A percentile compares a stretch with the other conserved stretches of the same genome.
phyloP scores from a whole-genome alignment of 2,888 invertebrate genomes.

The Zygogramma bicolorata region DNA sequence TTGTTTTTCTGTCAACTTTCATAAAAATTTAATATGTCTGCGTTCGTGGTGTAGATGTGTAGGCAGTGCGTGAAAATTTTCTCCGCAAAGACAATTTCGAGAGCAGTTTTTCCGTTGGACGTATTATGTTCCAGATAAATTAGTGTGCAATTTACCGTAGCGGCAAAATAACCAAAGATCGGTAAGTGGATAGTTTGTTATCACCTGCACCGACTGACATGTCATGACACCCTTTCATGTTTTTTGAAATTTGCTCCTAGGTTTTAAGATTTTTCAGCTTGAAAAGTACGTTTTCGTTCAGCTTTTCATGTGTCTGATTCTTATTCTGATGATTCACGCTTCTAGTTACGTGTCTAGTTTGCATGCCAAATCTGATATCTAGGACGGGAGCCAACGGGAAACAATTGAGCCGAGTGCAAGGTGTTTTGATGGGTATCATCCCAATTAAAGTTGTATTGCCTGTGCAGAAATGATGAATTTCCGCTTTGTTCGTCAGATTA shows the following conservation, averaged over 20 bases:
- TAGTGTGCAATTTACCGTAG: conserved; percentile 17
- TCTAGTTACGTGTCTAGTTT: background rate
- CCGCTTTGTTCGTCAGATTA: background rate
- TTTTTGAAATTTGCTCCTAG: conserved; percentile 36
- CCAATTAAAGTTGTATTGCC: background rate
- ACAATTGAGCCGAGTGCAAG: background rate
- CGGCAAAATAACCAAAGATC: conserved; percentile 6
- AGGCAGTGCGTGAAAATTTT: conserved; percentile 36
- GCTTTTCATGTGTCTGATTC: conserved; percentile 1
- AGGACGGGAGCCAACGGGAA: background rate
- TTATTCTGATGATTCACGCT: conserved; percentile 12
- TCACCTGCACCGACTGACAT: conserved; percentile 22
- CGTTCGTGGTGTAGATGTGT: conserved; percentile 40
- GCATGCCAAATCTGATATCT: conserved; percentile 5
- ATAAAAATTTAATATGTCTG: conserved; percentile 40
- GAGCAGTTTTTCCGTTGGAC: conserved; percentile 20
- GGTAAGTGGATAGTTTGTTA: conserved; percentile 34
- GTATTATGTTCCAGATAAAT: conserved; percentile 27
- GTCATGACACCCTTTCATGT: conserved; percentile 35
- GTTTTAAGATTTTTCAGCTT: conserved; percentile 22
- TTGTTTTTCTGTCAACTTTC: conserved; percentile 35
- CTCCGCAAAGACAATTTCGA: conserved; percentile 26
- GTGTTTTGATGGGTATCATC: background rate
- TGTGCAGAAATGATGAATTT: background rate
- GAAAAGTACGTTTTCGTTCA: conserved; percentile 15